Conservation (phyloP, 2,888 invertebrate species). For the Sinohyriopsis cumingii region DNA sequence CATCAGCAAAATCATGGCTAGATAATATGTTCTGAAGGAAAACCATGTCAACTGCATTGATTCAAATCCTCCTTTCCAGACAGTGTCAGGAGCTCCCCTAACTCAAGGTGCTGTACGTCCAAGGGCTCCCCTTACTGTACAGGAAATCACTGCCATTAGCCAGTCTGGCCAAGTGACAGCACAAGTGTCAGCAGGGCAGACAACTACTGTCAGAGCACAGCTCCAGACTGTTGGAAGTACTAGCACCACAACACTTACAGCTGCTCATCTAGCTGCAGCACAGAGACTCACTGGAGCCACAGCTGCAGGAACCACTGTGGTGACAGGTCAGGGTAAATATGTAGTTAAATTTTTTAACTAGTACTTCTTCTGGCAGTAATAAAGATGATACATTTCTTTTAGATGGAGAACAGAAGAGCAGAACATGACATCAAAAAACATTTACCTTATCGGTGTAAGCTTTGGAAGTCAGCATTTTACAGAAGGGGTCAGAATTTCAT, state of each 20-base stretch:
- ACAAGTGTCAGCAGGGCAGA: slow-evolving; percentile 26
- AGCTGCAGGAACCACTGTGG: slow-evolving; percentile 17
- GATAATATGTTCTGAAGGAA: too few species aligned
- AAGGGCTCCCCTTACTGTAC: slow-evolving; percentile 47
- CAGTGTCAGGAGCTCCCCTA: slow-evolving; percentile 47
- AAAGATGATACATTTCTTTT: too few species aligned
- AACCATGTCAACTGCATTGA: background rate
- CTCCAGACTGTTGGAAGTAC: slow-evolving; percentile 46
- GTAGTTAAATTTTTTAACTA: too few species aligned
- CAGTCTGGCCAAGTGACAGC: slow-evolving; percentile 37
- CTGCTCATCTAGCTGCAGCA: slow-evolving; percentile 52
- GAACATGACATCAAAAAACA: too few species aligned
- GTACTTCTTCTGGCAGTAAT: too few species aligned
- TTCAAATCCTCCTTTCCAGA: slow-evolving; percentile 23
- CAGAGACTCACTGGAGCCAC: slow-evolving; percentile 53
- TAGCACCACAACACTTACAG: slow-evolving; percentile 54
- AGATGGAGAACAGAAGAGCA: too few species aligned
- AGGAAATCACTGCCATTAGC: slow-evolving; percentile 53
- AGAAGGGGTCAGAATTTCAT: too few species aligned
- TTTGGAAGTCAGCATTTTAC: too few species aligned
- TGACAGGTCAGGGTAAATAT: slow-evolving; percentile 9
- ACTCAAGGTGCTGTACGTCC: slow-evolving; percentile 37
- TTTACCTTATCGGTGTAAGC: too few species aligned
- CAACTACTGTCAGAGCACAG: slow-evolving; percentile 49
- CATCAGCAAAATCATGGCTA: too few species aligned